A percentile compares a stretch with the other conserved stretches of the same genome.
These are phyloP conservation scores for Diadema setosum DNA, from an alignment of 35 echinoderm and acorn worm genomes.

Conservation along the genomic window DNA sequence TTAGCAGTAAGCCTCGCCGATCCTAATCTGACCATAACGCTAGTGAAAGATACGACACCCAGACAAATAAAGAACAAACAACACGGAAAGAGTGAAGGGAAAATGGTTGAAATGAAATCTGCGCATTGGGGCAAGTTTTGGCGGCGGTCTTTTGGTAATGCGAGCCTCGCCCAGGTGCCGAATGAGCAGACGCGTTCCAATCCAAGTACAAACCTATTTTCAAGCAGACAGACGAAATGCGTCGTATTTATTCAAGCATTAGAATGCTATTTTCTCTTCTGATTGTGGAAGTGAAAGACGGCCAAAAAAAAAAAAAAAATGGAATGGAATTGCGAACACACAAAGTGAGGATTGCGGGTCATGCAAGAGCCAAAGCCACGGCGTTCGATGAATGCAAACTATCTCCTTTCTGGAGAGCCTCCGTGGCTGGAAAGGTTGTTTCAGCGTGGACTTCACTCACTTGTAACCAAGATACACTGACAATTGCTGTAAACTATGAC, in stretches of 20 bases:
- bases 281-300: background rate
- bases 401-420: no score
- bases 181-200: background rate
- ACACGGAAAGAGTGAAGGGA: background rate
- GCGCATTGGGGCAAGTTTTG: background rate
- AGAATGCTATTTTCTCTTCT: background rate
- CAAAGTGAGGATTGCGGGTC: background rate
- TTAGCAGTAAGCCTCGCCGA: background rate
- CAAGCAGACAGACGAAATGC: background rate
- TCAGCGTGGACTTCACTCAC: no score
- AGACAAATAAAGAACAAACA: background rate
- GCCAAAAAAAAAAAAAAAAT: background rate
- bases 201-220: no score
- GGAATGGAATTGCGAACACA: background rate
- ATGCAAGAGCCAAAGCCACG: no score
- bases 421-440: no score
- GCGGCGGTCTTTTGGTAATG: background rate
- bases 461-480: no score
- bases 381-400: no score
- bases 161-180: background rate
- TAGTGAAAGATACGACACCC: background rate
- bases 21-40: background rate
- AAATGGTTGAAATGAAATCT: background rate
- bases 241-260: conserved; percentile 11
- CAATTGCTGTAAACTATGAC: no score